phyloP scores from a whole-genome alignment of 2,888 invertebrate species.

The Drosophila anceps region DNA sequence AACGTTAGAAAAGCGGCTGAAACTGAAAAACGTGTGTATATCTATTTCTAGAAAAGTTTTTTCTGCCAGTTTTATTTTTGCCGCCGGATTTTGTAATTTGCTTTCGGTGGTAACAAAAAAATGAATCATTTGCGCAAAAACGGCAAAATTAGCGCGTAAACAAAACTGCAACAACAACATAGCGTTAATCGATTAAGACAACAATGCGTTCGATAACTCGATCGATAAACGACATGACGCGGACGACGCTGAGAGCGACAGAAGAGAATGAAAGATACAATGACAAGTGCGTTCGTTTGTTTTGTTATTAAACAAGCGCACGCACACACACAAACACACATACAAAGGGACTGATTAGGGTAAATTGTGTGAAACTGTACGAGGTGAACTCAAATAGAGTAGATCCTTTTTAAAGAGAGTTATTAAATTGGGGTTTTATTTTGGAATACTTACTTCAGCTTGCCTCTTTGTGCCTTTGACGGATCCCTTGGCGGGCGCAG shows the following conservation, averaged over 20 bases:
- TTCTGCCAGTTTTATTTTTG: constrained; percentile 43
- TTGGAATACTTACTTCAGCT: constrained; percentile 89
- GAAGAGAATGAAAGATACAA: constrained; percentile 17
- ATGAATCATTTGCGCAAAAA: constrained; percentile 60
- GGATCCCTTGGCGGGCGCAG: constrained; percentile 88
- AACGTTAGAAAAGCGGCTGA: constrained; percentile 50
- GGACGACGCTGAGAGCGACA: constrained; percentile 22
- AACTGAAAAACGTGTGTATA: constrained; percentile 74
- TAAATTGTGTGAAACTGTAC: constrained; percentile 51
- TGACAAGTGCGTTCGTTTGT: constrained; percentile 61
- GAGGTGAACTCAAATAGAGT: background rate
- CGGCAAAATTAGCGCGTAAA: constrained; percentile 56
- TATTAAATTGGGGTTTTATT: background rate
- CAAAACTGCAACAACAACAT: constrained; percentile 37
- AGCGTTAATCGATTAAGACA: constrained; percentile 46
- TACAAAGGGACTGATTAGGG: constrained; percentile 34
- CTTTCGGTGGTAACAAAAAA: constrained; percentile 26
- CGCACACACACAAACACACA: constrained; percentile 15
- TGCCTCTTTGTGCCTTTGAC: constrained; percentile 92
- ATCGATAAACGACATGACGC: constrained; percentile 51
- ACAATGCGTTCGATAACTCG: constrained; percentile 43
- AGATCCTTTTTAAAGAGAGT: constrained; percentile 8
- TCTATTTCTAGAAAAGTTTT: constrained; percentile 76
- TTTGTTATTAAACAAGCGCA: constrained; percentile 60
- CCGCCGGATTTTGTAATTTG: constrained; percentile 50